Evolutionary conservation across 1,140 invertebrate genomes (phyloP).

Genomic region (Hypothenemus hampei): DNA sequence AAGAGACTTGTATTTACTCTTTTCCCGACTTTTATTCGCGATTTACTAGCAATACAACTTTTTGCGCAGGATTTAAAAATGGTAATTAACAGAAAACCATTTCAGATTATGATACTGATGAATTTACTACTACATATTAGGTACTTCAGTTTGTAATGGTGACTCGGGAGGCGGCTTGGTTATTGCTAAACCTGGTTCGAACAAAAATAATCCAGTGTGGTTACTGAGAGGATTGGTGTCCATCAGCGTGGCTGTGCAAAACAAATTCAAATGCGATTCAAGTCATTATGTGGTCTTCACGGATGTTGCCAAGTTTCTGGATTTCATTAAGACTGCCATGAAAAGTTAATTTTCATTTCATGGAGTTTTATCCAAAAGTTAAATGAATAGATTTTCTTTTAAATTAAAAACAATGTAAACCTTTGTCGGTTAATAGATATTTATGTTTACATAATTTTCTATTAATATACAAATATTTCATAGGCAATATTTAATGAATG

Average conservation of each 20-base stretch:
- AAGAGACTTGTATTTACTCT: conserved; percentile 47
- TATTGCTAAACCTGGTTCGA: conserved; percentile 45
- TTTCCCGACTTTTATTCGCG: conserved; percentile 48
- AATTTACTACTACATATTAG: conserved; percentile 38
- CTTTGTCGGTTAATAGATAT: no score
- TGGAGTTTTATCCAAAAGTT: no score
- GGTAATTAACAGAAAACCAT: conserved; percentile 32
- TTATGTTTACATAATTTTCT: no score
- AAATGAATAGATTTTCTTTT: no score
- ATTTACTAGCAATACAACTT: conserved; percentile 47
- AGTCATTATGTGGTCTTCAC: conserved; percentile 55
- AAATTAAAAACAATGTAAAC: no score
- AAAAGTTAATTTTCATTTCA: no score
- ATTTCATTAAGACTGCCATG: conserved; percentile 47
- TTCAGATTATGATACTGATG: background rate
- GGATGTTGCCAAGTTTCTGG: conserved; percentile 54
- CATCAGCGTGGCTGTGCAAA: conserved; percentile 49
- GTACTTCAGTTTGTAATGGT: conserved; percentile 57
- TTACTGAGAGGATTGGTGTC: conserved; percentile 55
- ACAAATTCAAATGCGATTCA: conserved; percentile 50
- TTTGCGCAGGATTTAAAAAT: conserved; percentile 49
- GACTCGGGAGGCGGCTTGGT: conserved; percentile 60
- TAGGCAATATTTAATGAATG: no score
- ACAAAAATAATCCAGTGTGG: conserved; percentile 49
- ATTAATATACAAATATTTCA: no score